Percentiles rank a stretch among this genome's conserved stretches.
Conservation (phyloP, 2,797 vertebrate genomes). For the Alectoris magna region DNA sequence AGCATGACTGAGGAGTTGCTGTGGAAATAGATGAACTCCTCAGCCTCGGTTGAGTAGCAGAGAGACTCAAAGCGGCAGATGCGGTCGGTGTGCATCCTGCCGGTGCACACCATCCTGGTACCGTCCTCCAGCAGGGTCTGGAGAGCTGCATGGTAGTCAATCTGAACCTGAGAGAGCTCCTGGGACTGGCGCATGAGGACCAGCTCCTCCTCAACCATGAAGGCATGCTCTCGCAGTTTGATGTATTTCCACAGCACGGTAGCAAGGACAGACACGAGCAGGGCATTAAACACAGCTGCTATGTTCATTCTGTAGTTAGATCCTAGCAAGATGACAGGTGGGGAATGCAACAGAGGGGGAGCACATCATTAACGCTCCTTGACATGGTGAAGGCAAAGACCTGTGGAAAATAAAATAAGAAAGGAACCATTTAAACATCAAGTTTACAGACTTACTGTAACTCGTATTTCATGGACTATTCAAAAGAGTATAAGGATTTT, state of each 20-base stretch:
- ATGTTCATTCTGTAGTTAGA: conserved; percentile 91
- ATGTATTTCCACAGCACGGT: conserved; percentile 96
- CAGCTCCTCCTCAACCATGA: conserved; percentile 90
- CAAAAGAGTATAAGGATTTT: background rate
- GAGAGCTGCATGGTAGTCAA: conserved; percentile 93
- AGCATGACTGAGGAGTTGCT: conserved; percentile 94
- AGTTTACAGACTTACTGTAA: background rate
- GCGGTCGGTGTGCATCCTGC: conserved; percentile 97
- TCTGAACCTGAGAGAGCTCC: conserved; percentile 84
- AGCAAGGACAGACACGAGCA: conserved; percentile 92
- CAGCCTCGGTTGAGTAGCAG: conserved; percentile 93
- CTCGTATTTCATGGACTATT: background rate
- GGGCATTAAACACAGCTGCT: conserved; percentile 90
- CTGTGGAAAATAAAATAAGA: conserved; percentile 55
- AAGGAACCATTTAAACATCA: conserved; percentile 1
- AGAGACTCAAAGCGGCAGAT: conserved; percentile 96
- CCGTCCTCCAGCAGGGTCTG: conserved; percentile 90
- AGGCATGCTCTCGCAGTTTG: conserved; percentile 87
- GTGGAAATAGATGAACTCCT: conserved; percentile 97
- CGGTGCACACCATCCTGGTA: conserved; percentile 96
- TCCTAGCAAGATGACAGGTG: conserved; percentile 79
- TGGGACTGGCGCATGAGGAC: conserved; percentile 85
- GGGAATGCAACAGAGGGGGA: conserved; percentile 26
- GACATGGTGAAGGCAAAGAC: conserved; percentile 54
- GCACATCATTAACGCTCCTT: conserved; percentile 71